Evolutionary conservation across 2,113 vertebrate species (phyloP).

Genomic region (rabbit (Oryctolagus cuniculus)): DNA sequence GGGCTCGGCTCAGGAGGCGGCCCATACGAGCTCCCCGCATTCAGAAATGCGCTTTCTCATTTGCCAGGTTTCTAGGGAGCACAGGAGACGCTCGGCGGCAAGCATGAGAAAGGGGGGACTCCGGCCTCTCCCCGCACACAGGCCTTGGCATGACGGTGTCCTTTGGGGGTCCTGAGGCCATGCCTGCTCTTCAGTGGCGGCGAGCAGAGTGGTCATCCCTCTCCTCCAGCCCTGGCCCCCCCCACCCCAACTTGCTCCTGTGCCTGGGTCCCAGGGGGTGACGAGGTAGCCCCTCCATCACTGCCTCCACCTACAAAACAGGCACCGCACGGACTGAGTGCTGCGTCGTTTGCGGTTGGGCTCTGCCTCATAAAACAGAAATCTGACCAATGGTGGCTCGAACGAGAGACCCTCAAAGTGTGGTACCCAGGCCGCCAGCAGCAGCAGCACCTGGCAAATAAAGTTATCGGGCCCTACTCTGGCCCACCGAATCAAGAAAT

Average conservation of each 20-base stretch:
- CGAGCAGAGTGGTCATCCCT: not conserved
- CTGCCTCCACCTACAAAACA: not conserved
- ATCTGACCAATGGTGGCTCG: not conserved
- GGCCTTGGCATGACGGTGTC: not conserved
- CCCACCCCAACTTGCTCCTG: no score
- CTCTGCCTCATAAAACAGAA: not conserved
- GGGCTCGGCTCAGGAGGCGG: not conserved
- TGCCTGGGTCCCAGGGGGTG: no score
- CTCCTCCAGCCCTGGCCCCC: no score
- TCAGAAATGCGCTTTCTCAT: not conserved
- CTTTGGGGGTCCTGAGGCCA: not conserved
- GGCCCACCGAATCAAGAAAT: not conserved
- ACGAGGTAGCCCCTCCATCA: not conserved
- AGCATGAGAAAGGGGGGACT: no score
- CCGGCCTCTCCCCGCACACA: not conserved
- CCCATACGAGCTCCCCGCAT: not conserved
- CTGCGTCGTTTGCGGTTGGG: not conserved
- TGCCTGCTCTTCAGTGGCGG: not conserved
- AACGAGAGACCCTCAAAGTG: not conserved
- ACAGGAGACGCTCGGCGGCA: fast-evolving
- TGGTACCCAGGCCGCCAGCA: not conserved
- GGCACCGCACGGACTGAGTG: not conserved
- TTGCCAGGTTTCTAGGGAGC: slow-evolving; percentile 12
- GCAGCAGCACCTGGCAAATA: not conserved
- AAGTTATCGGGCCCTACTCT: not conserved